These are phyloP conservation scores for Bradypodion ventrale DNA, from an alignment of 2,797 vertebrate species.

Conservation along the genomic window DNA sequence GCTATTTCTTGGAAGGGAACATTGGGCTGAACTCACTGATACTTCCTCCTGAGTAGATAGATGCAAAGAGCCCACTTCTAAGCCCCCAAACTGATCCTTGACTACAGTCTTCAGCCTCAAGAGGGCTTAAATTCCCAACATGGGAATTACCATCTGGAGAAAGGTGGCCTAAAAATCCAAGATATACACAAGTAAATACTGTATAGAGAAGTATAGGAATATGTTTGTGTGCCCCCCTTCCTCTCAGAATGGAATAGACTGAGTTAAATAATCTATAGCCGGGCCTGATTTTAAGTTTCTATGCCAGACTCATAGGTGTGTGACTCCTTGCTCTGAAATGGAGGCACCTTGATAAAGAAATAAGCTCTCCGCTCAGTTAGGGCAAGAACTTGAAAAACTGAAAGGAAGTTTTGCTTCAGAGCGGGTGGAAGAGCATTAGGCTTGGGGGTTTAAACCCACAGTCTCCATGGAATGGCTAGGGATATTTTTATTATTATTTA, in stretches of 20 bases:
- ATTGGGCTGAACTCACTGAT: not conserved
- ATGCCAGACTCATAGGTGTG: not conserved
- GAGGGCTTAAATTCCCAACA: no score
- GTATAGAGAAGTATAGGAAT: no score
- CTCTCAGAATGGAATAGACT: not conserved
- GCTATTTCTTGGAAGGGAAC: not conserved
- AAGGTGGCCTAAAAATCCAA: no score
- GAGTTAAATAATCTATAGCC: no score
- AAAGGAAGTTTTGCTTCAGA: not conserved
- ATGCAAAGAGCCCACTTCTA: not conserved
- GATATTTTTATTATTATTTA: not conserved
- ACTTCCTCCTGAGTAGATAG: not conserved
- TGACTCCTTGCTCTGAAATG: not conserved
- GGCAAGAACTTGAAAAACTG: no score
- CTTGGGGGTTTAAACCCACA: not conserved
- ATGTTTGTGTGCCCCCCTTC: not conserved
- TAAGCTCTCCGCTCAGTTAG: not conserved
- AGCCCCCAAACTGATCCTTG: no score
- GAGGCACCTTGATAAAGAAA: not conserved
- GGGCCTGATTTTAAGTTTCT: not conserved
- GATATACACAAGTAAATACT: no score
- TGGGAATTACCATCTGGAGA: no score
- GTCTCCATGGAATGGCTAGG: no score
- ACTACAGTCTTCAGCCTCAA: not conserved
- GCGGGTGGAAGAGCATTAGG: not conserved